Percentiles rank a stretch among this genome's conserved stretches.
Conservation (phyloP, 2,888 invertebrate species). For the Omphaloscelis lunosa region DNA sequence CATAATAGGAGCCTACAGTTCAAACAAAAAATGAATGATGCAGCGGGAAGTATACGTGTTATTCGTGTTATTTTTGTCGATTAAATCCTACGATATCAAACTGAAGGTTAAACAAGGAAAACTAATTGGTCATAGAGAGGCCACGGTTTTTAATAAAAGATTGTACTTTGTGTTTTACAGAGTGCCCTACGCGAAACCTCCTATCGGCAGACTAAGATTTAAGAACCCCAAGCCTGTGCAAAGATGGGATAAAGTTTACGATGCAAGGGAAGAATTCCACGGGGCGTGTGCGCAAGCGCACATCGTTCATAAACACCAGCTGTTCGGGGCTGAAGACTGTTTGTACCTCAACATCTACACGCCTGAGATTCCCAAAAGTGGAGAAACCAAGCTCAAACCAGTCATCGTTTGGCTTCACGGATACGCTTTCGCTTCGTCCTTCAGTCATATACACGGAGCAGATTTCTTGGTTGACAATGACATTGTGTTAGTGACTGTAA, state of each 20-base stretch:
- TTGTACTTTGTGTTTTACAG: constrained; percentile 84
- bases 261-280: constrained; percentile 88
- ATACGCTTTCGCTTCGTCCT: constrained; percentile 84
- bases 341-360: constrained; percentile 93
- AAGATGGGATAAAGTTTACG: constrained; percentile 89
- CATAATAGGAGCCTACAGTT: neutral
- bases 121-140: constrained; percentile 75
- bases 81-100: constrained; percentile 70
- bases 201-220: constrained; percentile 81
- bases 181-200: constrained; percentile 84
- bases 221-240: constrained; percentile 79
- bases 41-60: constrained; percentile 65
- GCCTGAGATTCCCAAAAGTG: constrained; percentile 82
- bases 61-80: constrained; percentile 58
- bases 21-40: constrained; percentile 60
- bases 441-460: constrained; percentile 85
- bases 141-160: constrained; percentile 77
- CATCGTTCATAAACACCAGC: constrained; percentile 79
- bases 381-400: constrained; percentile 68
- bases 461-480: constrained; percentile 87
- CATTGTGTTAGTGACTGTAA: constrained; percentile 80
- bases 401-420: constrained; percentile 87
- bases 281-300: constrained; percentile 92
- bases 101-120: constrained; percentile 80
- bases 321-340: constrained; percentile 91